phyloP scores from a whole-genome alignment of 2,113 vertebrate genomes.

The Zosterops hypoxanthus region DNA sequence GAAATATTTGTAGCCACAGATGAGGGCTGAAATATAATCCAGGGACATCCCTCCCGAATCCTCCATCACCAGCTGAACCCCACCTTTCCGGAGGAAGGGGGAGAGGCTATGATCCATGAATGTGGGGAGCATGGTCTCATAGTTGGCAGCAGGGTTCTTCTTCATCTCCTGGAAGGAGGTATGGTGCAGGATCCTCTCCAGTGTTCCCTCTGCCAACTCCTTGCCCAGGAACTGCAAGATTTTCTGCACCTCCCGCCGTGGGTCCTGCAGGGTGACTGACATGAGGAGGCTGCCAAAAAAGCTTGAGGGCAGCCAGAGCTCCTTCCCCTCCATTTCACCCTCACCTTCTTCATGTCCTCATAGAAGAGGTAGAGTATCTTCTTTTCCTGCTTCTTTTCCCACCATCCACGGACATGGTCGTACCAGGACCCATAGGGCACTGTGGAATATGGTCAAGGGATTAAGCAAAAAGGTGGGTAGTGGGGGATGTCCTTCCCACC shows the following conservation, averaged over 20 bases:
- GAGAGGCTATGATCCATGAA: slow-evolving; percentile 62
- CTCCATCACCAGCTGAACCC: accelerated
- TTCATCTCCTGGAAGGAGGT: slow-evolving; percentile 81
- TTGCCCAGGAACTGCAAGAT: slow-evolving; percentile 78
- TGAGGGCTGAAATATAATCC: not conserved
- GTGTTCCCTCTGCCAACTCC: slow-evolving; percentile 36
- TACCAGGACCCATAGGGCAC: slow-evolving; percentile 82
- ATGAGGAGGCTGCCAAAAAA: not conserved
- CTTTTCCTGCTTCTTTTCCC: slow-evolving; percentile 79
- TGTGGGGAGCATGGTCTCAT: not conserved
- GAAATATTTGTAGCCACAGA: not conserved
- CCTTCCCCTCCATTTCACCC: not conserved
- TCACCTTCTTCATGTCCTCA: slow-evolving; percentile 85
- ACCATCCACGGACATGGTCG: slow-evolving; percentile 80
- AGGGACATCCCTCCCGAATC: not conserved
- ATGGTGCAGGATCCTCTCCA: slow-evolving; percentile 61
- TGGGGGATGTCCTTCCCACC: accelerated
- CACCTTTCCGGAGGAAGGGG: slow-evolving; percentile 70
- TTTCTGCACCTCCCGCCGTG: slow-evolving; percentile 58
- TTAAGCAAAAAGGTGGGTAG: not conserved
- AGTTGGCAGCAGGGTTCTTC: slow-evolving; percentile 76
- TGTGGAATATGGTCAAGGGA: not conserved
- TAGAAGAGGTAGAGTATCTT: slow-evolving; percentile 82
- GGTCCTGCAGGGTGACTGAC: slow-evolving; percentile 46
- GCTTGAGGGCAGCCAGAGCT: accelerated